Percentiles rank a stretch among this genome's conserved stretches.
These are phyloP conservation scores for Ornithoptera priamus DNA, from an alignment of 2,888 invertebrate species.

Conservation along the genomic window DNA sequence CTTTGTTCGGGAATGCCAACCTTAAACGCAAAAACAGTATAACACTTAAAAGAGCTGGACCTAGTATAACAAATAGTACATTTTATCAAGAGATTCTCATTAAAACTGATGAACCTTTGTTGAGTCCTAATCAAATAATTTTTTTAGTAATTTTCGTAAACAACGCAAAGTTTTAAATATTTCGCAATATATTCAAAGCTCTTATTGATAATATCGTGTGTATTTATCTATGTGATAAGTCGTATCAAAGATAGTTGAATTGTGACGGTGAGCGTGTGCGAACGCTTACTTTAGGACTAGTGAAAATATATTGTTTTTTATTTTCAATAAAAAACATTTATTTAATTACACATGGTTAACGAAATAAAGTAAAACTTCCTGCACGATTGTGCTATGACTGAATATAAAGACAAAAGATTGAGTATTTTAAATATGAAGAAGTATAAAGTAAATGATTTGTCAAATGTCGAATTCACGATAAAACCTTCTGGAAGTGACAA, in stretches of 20 bases:
- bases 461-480: constrained; percentile 35
- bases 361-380: constrained; percentile 3
- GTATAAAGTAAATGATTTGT: constrained; percentile 37
- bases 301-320: background rate
- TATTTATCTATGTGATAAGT: constrained; percentile 30
- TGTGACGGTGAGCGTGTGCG: constrained; percentile 20
- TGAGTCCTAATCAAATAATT: no score
- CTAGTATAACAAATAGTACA: no score
- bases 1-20: no score
- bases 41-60: no score
- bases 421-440: constrained; percentile 27
- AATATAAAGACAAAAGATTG: constrained; percentile 11
- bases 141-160: background rate
- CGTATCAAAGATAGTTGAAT: constrained; percentile 28
- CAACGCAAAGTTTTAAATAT: constrained; percentile 2
- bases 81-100: no score
- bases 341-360: constrained; percentile 8
- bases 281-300: constrained; percentile 11
- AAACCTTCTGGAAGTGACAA: constrained; percentile 33
- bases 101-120: no score
- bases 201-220: constrained; percentile 7
- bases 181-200: constrained; percentile 4
- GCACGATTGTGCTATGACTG: constrained; percentile 12
- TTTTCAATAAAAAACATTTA: background rate
- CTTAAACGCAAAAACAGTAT: no score